phyloP scores from a whole-genome alignment of 2,113 vertebrate species.

The Uria aalge region DNA sequence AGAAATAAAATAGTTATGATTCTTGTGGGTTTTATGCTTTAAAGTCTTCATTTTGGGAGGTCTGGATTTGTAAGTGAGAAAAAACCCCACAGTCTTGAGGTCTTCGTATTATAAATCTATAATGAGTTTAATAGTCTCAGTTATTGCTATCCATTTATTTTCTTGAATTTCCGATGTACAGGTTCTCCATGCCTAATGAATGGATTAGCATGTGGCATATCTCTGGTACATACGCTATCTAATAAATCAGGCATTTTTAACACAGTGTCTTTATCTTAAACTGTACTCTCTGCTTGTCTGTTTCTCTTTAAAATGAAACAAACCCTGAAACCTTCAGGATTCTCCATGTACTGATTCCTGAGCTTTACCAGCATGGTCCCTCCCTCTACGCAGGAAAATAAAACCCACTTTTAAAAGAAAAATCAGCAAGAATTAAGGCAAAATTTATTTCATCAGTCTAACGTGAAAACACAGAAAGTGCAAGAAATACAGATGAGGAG shows the following conservation, averaged over 20 bases:
- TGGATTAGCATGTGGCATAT: neutral
- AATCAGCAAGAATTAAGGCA: neutral
- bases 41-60: neutral
- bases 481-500: neutral
- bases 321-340: neutral
- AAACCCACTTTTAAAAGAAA: neutral
- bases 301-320: neutral
- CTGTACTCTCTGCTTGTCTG: neutral
- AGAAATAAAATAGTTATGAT: neutral
- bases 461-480: neutral
- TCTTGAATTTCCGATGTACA: neutral
- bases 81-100: neutral
- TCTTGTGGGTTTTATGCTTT: neutral
- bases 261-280: neutral
- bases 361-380: neutral
- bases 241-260: neutral
- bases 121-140: neutral
- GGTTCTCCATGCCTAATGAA: neutral
- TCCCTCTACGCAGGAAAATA: neutral
- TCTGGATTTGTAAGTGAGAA: neutral
- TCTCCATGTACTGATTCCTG: neutral
- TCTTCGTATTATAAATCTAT: neutral
- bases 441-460: neutral
- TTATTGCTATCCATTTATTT: neutral
- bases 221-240: neutral